A percentile compares a stretch with the other conserved stretches of the same genome.
Evolutionary conservation across 2,888 invertebrate species (phyloP).

Genomic region (Trissonchulus sp.): DNA sequence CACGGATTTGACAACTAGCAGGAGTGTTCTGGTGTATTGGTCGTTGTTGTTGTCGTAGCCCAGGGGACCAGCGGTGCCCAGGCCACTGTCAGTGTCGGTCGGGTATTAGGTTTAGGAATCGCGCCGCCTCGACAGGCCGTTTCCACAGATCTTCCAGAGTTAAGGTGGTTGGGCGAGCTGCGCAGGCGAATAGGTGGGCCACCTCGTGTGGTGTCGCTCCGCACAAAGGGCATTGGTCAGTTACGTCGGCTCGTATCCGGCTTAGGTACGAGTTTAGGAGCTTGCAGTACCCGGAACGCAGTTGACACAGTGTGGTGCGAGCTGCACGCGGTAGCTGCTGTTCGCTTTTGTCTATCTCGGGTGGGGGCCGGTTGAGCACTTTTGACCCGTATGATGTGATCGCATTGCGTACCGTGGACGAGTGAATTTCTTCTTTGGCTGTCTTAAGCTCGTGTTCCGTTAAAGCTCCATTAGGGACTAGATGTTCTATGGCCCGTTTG

Average conservation of each 20-base stretch:
- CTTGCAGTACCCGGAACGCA: conserved; percentile 3
- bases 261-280: conserved; percentile 4
- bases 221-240: conserved; percentile 9
- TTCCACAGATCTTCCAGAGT: background rate
- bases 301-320: conserved; percentile 5
- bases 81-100: no score
- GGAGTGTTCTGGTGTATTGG: no score
- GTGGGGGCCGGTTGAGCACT: conserved; percentile 15
- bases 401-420: no score
- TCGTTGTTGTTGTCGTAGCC: no score
- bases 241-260: background rate
- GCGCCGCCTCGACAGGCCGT: background rate
- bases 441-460: no score
- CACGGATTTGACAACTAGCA: no score
- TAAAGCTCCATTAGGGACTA: background rate
- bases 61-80: no score
- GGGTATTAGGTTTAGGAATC: no score
- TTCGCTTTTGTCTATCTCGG: background rate
- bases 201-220: background rate
- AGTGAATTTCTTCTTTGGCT: no score
- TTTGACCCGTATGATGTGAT: background rate
- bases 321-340: background rate
- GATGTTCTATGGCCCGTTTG: background rate
- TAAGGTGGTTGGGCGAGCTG: background rate
- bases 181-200: conserved; percentile 12